These are phyloP conservation scores for Drosophila pectinifera DNA, from an alignment of 1,140 invertebrate species.

Conservation along the genomic window DNA sequence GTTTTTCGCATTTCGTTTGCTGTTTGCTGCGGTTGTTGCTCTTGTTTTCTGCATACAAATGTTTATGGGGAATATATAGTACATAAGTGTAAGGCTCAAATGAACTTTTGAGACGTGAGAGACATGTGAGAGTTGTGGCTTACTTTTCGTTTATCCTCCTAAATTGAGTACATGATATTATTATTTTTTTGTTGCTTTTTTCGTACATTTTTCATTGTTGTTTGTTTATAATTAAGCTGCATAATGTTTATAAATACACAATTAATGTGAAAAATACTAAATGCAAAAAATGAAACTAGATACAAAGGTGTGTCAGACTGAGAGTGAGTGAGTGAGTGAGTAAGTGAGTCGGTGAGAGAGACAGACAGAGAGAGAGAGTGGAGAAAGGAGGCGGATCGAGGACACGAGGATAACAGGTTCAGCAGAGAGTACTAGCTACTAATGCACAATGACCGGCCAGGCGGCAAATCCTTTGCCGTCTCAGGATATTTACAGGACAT, in stretches of 20 bases:
- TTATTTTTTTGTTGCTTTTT: conserved; percentile 55
- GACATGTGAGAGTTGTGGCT: conserved; percentile 74
- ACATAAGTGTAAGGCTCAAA: conserved; percentile 65
- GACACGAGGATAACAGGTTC: conserved; percentile 43
- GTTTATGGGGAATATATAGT: conserved; percentile 65
- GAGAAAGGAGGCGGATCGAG: conserved; percentile 30
- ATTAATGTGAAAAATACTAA: conserved; percentile 82
- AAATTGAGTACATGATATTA: conserved; percentile 52
- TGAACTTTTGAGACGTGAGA: conserved; percentile 73
- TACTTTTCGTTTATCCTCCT: conserved; percentile 34
- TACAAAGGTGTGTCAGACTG: conserved; percentile 82
- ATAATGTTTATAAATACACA: conserved; percentile 84
- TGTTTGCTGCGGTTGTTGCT: conserved; percentile 51
- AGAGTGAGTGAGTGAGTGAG: conserved; percentile 59
- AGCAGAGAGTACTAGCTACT: conserved; percentile 42
- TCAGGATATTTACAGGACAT: conserved; percentile 12
- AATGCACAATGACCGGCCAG: conserved; percentile 71
- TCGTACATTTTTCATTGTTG: conserved; percentile 55
- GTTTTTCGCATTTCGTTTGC: conserved; percentile 73
- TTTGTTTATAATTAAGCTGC: conserved; percentile 79
- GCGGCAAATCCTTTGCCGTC: conserved; percentile 18
- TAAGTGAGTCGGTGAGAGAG: conserved; percentile 29
- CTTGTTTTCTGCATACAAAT: conserved; percentile 50
- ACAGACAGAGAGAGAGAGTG: conserved; percentile 33
- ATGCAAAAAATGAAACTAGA: conserved; percentile 84